A percentile compares a stretch with the other conserved stretches of the same genome.
These are phyloP conservation scores for Mus spicilegus DNA, from an alignment of 2,113 vertebrate species.

Conservation along the genomic window DNA sequence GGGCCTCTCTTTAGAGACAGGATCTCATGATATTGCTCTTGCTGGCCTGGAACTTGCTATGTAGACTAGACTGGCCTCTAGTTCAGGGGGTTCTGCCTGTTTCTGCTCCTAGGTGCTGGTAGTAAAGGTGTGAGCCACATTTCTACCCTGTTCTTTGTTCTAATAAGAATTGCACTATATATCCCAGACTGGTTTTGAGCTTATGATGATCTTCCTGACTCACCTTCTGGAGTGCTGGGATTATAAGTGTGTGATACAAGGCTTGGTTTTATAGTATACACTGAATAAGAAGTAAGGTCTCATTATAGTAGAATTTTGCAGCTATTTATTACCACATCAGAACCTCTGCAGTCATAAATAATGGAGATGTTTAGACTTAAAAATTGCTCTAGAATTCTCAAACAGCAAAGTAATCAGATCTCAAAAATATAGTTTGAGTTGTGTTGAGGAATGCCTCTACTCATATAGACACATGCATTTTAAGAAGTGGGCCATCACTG, in stretches of 20 bases:
- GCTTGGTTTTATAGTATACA: background rate
- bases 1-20: background rate
- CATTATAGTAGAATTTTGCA: background rate
- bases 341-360: background rate
- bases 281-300: background rate
- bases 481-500: background rate
- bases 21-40: background rate
- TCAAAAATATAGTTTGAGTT: background rate
- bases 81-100: background rate
- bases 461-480: background rate
- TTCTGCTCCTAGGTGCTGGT: background rate
- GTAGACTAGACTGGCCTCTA: background rate
- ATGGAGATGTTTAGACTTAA: background rate
- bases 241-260: background rate
- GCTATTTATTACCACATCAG: background rate
- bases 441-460: background rate
- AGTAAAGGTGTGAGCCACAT: background rate
- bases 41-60: background rate
- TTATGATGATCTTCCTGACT: background rate
- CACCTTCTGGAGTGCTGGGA: background rate
- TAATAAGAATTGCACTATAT: background rate
- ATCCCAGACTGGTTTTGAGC: background rate
- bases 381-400: background rate
- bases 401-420: background rate
- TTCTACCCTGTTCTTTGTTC: background rate